Evolutionary conservation across 2,797 vertebrate species (phyloP), one percentile per base, ranked within the genome.

Genomic region (Hirundo rustica): DNA sequence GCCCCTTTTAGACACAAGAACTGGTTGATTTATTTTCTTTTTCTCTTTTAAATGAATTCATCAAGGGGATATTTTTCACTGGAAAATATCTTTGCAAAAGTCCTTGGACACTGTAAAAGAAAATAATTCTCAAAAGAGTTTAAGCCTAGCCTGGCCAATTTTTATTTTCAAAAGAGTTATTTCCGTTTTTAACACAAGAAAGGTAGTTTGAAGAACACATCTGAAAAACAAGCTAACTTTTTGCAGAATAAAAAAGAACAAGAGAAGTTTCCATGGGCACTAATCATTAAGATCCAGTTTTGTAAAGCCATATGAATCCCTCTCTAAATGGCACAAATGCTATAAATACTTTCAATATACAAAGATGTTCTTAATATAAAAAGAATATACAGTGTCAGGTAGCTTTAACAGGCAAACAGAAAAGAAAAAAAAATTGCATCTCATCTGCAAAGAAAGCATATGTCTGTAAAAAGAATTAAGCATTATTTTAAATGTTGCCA

Each of bases 151-250:
- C 65, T 91, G 48, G 86, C 48, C 29, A 48, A 30, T 90, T 88
- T 96, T 96, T 90, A 93, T 96, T 96, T 95, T 87, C 89, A 83
- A 74, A 79, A 83, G 61, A 78, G n/a, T 11, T 89, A 83, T 66
- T 93, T 93, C 66, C 4, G 30, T 72, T 92, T 89, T 93, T 75
- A 77, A 80, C 58, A 53, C 16, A 84, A 73, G 62, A 76, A 93
- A 82, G 30, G 26, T 77, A 74, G 88, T 78, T 68, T 78, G 68
- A 88, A 79, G 51, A 82, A n/a, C 29, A 67, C n/a, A 82, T 67
- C 40, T 82, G 61, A 94, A 91, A 42, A 87, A 54, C 5, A 20
- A 77, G 27, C 51, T 78, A 65, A 82, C 32, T 83, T 85, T 54
- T 65, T 83, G 32, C 76, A 71, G 40, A 70, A 80, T 47, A 11